phyloP scores from a whole-genome alignment of 2,113 vertebrate genomes.

The Anolis carolinensis region DNA sequence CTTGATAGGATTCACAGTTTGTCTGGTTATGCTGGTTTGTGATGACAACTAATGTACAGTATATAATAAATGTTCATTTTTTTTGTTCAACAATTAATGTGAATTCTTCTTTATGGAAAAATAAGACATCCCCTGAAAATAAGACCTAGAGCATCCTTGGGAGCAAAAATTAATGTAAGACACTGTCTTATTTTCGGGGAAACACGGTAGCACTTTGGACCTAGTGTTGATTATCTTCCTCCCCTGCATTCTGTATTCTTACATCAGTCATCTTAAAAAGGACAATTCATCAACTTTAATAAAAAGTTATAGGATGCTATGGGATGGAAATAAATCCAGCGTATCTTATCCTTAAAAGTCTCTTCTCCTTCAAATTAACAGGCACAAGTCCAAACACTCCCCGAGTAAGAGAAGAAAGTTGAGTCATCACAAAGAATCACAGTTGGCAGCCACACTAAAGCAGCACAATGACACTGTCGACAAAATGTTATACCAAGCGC shows the following conservation, averaged over 20 bases:
- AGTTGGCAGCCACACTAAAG: conserved; percentile 16
- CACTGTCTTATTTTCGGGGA: too few species aligned
- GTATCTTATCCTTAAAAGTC: conserved; percentile 54
- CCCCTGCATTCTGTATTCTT: background rate
- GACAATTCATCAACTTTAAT: conserved; percentile 29
- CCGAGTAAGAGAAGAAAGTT: conserved; percentile 23
- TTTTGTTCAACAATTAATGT: too few species aligned
- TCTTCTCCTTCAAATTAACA: conserved; percentile 42
- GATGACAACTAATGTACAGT: too few species aligned
- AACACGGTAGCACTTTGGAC: too few species aligned
- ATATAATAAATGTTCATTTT: too few species aligned
- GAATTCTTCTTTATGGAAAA: too few species aligned
- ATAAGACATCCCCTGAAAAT: too few species aligned
- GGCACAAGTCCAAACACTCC: conserved; percentile 47
- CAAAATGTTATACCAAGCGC: background rate
- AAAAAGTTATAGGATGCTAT: conserved; percentile 41
- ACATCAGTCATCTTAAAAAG: background rate
- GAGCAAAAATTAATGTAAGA: too few species aligned
- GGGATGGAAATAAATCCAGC: conserved; percentile 54
- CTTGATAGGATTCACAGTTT: too few species aligned
- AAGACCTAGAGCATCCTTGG: too few species aligned
- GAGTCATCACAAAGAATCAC: conserved; percentile 1
- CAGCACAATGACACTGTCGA: background rate
- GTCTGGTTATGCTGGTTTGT: too few species aligned
- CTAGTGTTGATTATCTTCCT: background rate